Conservation (phyloP, 2,113 vertebrate genomes). For the Osmerus eperlanus region DNA sequence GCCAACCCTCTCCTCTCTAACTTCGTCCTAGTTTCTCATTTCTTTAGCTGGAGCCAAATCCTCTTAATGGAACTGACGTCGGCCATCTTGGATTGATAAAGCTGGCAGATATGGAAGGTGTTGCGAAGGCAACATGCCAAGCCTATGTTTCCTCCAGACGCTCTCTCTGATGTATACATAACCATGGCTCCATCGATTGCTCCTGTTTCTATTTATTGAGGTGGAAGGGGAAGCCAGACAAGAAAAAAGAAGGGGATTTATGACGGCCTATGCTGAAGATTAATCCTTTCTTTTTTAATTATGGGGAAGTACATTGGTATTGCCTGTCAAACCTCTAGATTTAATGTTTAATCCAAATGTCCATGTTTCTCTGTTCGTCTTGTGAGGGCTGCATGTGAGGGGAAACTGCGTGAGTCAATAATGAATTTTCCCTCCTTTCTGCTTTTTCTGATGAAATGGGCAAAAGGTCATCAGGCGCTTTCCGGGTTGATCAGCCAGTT, state of each 20-base stretch:
- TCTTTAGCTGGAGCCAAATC: slow-evolving; percentile 24
- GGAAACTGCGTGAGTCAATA: slow-evolving; percentile 55
- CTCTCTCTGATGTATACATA: slow-evolving; percentile 44
- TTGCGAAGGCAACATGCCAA: slow-evolving; percentile 43
- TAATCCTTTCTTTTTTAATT: slow-evolving; percentile 67
- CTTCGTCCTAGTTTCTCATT: neutral
- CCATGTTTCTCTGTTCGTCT: slow-evolving; percentile 35
- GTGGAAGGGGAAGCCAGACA: slow-evolving; percentile 16
- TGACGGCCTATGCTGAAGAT: slow-evolving; percentile 52
- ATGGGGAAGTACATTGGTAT: slow-evolving; percentile 57
- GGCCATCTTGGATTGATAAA: slow-evolving; percentile 36
- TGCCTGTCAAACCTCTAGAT: slow-evolving; percentile 54
- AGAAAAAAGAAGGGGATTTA: slow-evolving; percentile 45
- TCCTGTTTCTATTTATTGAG: slow-evolving; percentile 46
- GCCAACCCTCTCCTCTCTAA: neutral
- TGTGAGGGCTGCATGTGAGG: slow-evolving; percentile 55
- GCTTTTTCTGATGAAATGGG: neutral
- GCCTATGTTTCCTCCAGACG: slow-evolving; percentile 24
- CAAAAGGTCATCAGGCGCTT: too few relatives aligned
- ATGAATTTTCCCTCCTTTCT: slow-evolving; percentile 36
- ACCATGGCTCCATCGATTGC: slow-evolving; percentile 49
- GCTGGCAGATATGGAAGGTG: slow-evolving; percentile 18
- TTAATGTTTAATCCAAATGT: slow-evolving; percentile 53
- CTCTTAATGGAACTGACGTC: slow-evolving; percentile 34
- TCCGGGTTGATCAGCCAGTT: too few relatives aligned